Evolutionary conservation across 2,888 invertebrate species (phyloP), one percentile per base, ranked within the genome.

Genomic region (Pandemis corylana): DNA sequence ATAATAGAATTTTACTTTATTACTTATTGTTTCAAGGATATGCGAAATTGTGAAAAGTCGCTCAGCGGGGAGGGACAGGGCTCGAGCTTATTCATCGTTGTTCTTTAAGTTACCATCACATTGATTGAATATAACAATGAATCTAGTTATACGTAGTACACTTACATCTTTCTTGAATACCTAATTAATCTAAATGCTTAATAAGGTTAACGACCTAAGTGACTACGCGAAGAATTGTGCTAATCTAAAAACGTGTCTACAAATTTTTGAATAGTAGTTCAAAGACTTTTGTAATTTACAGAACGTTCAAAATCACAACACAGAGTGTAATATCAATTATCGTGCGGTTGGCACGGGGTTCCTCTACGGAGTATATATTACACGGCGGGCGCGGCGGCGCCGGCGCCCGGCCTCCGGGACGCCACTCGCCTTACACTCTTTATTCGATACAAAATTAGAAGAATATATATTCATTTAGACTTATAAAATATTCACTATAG

Each of bases 1-100:
- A 81, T 80, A 86, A 87, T 90, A 91, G 86, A 89, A 88, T 89
- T 92, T 89, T 91, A 91, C 89, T 92, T 92, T 89, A 90, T 93
- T 93, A 93, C 91, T 94, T 94, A 94, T 95, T 95, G 95, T 95
- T 92, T 94, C 90, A 92, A 93, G 90, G 95, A 95, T 95, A 95
- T 95, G 95, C 94, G 92, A 94, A 93, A 92, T 94, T 92, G 88
- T 92, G 91, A 90, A 90, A 87, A 87, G 90, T 87, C 89, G 87
- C 89, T 89, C 87, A 80, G 86, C 80, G 84, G 82, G 83, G 84
- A 78, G 84, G 84, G 85, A 85, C 85, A 84, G 89, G 88, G 86
- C 87, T 89, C 89, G 84, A 88, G 87, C 85, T 85, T 89, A 88
- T 85, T 94, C 70, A 56, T 75, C 94, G 94, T 94, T 94, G 94